These are phyloP conservation scores for Lycorma delicatula DNA, from an alignment of 1,140 invertebrate genomes.

Conservation along the genomic window DNA sequence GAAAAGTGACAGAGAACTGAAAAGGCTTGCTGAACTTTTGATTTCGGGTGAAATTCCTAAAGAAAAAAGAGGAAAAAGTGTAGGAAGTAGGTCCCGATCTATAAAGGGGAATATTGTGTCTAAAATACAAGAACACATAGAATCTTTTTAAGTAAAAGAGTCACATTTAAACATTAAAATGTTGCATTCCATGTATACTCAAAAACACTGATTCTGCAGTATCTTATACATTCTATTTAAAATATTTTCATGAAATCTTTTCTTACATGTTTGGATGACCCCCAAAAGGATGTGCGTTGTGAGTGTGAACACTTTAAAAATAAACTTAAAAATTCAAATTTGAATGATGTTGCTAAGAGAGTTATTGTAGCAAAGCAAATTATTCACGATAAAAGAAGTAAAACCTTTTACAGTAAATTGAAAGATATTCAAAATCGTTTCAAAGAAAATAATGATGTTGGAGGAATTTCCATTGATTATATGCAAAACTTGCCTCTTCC, in stretches of 20 bases:
- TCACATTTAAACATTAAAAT: too few relatives aligned
- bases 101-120: too few relatives aligned
- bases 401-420: conserved; percentile 31
- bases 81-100: too few relatives aligned
- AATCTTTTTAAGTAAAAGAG: too few relatives aligned
- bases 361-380: conserved; percentile 29
- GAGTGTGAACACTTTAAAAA: conserved; percentile 17
- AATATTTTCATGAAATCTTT: conserved; percentile 25
- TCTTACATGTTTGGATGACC: conserved; percentile 24
- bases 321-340: conserved; percentile 22
- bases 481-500: conserved; percentile 29
- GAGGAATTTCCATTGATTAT: conserved; percentile 22
- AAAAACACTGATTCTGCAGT: too few relatives aligned
- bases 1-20: too few relatives aligned
- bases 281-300: conserved; percentile 21
- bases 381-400: conserved; percentile 24
- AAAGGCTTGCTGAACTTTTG: too few relatives aligned
- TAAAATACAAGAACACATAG: too few relatives aligned
- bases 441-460: conserved; percentile 15
- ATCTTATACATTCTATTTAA: conserved; percentile 20
- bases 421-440: conserved; percentile 23
- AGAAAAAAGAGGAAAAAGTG: too few relatives aligned
- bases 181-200: too few relatives aligned
- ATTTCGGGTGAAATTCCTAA: too few relatives aligned
- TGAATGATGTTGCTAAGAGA: conserved; percentile 27